phyloP scores from a whole-genome alignment of 2,113 vertebrate genomes.

The Aphelocoma coerulescens region DNA sequence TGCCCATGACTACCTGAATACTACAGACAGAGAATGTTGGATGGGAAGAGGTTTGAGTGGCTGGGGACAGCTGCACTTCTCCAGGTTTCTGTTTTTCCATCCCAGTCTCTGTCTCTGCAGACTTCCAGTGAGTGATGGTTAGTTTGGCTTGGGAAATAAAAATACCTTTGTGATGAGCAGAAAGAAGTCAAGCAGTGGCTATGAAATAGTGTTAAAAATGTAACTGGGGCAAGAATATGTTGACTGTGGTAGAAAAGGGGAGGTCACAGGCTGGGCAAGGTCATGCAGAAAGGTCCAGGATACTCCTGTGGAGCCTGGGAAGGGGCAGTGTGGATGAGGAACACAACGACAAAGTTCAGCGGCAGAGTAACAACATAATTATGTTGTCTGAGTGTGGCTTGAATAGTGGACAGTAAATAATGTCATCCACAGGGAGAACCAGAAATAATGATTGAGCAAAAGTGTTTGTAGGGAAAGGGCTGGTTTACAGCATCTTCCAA shows the following conservation, averaged over 20 bases:
- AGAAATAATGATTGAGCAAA: neutral
- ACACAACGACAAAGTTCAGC: accelerated
- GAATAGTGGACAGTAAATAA: neutral
- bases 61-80: neutral
- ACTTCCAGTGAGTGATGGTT: neutral
- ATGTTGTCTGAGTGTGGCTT: neutral
- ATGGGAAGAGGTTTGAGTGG: accelerated
- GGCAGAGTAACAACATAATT: neutral
- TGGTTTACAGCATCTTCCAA: neutral
- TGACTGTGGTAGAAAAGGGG: neutral
- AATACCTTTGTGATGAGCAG: neutral
- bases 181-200: neutral
- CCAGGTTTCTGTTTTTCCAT: neutral
- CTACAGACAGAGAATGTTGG: neutral
- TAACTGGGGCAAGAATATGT: neutral
- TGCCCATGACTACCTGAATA: neutral
- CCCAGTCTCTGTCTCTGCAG: neutral
- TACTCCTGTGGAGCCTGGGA: neutral
- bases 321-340: neutral
- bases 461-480: neutral
- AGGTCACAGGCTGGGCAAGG: too few relatives aligned
- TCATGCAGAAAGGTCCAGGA: neutral
- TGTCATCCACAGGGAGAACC: neutral
- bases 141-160: neutral
- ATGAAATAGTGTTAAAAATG: neutral